Conservation (phyloP, 2,113 vertebrate genomes). For the Lagopus muta region DNA sequence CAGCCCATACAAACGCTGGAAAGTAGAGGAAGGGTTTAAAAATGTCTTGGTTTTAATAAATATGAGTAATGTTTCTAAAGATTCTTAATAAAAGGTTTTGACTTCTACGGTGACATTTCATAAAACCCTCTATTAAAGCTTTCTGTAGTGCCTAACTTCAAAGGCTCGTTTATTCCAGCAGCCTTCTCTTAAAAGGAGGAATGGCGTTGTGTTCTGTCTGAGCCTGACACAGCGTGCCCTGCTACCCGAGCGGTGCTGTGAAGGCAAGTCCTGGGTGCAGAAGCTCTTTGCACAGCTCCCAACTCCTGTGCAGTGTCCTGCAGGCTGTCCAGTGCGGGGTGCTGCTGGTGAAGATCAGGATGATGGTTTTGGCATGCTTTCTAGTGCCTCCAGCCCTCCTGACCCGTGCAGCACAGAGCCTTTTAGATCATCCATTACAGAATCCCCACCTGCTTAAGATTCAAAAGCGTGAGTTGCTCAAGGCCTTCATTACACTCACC, state of each 20-base stretch:
- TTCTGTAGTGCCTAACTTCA: constrained; percentile 28
- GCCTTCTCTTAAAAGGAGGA: not conserved
- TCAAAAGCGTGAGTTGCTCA: not conserved
- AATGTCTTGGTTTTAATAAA: constrained; percentile 16
- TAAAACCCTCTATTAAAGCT: constrained; percentile 46
- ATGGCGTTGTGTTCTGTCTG: not conserved
- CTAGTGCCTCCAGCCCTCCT: not conserved
- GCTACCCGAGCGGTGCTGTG: not conserved
- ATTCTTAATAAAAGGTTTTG: not conserved
- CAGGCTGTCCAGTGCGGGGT: not conserved
- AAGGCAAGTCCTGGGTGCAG: not conserved
- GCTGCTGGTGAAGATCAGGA: not conserved
- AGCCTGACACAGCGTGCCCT: not conserved
- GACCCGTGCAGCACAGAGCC: not conserved
- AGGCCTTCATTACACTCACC: not conserved
- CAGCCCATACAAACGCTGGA: not conserved
- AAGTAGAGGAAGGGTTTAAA: not conserved
- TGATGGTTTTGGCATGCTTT: not conserved
- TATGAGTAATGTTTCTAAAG: not conserved
- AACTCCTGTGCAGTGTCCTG: accelerated
- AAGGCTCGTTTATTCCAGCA: not conserved
- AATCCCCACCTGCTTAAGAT: not conserved
- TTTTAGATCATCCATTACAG: not conserved
- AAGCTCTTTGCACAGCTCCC: not conserved
- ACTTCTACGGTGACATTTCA: not conserved